Base-by-base conservation (phyloP, 2,888 invertebrate species). In the Tachina grossa region DNA sequence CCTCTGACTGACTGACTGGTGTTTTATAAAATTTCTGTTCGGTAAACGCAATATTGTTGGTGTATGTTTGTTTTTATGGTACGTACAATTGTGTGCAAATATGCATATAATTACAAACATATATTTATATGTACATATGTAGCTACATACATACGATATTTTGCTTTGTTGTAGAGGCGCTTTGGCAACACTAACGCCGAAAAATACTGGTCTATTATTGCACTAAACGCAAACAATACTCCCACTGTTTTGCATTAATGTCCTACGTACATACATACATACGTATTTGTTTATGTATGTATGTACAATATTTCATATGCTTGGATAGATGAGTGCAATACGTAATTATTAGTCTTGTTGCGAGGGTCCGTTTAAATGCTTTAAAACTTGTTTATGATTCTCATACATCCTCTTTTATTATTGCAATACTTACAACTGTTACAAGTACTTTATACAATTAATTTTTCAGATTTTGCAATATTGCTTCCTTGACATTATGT, bases 181-280 rank as follows among this genome's bases (percentile, higher is more conserved):
- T 84, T 63, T 79, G 83, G 79, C 83, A 85, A 79, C 82, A 79
- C 83, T 76, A 66, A 51, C 61, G 22, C 9, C 55, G 53, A 16
- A 43, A 49, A 31, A 39, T 53, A 31, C 68, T 39, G 45, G 13
- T 69, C 16, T 76, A 31, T 71, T 69, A 49, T 68, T 63, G 69
- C 55, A 41, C 69, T 68, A 55, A 81, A 74, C 51, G 47, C 45
- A 53, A 51, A 61, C 31, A 31, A 19, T 53, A 77, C 75, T 77
- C 76, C 82, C 76, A 77, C 83, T 41, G 19, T 11, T 65, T 76
- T 41, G 39, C 19, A n/a, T 13, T 31, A 66, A 41, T 76, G 45
- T 77, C 72, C 83, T 66, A 77, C 83, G 43, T 51, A 53, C 43
- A 41, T 55, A 66, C 9, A 13, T 1, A 53, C n/a, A 13, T 13